Evolutionary conservation across 2,888 invertebrate species (phyloP), one percentile per base, ranked within the genome.

Genomic region (Chrysodeixis includens): DNA sequence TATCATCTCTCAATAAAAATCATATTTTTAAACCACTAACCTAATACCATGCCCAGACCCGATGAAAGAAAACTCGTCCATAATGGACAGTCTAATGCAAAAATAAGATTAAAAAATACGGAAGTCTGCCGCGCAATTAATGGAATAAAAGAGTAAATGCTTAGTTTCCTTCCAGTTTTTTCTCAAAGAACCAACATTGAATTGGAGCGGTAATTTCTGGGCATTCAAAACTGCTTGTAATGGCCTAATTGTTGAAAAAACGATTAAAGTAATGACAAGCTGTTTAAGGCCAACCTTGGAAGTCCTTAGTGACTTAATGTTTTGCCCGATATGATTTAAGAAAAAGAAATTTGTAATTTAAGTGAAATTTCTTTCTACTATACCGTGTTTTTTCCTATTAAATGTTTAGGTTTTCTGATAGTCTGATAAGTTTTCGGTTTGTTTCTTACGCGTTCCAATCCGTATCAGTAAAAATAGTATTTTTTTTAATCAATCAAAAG

Each of bases 201-300:
- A 56, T 30, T 49, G 6, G 40, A 30, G 55, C 56, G 51, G 52
- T 56, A 55, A 63, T 78, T 70, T 70, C 62, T 69, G 44, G 53
- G 51, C 65, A 64, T 59, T 68, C 12, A 75, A 80, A 72, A 72
- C 35, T 72, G 79, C 78, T 30, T 49, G 81, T 79, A 78, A 79
- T 52, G 72, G 62, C 69, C 70, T 78, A 80, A 78, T 75, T 79
- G 68, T 71, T 63, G 59, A 68, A 80, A 80, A 77, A 74, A 74
- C 53, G 30, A 49, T 65, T 58, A 80, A 49, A 62, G 62, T 65
- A 70, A 78, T 78, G 78, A 75, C 66, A 51, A 2, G 40, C 51
- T 56, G 26, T 64, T 78, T 69, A 55, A 18, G 54, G 46, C 30
- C 57, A 53, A 9, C 69, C 69, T 79, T 62, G 61, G 49, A 70